phyloP scores from a whole-genome alignment of 2,113 vertebrate genomes.

The Apaloderma vittatum region DNA sequence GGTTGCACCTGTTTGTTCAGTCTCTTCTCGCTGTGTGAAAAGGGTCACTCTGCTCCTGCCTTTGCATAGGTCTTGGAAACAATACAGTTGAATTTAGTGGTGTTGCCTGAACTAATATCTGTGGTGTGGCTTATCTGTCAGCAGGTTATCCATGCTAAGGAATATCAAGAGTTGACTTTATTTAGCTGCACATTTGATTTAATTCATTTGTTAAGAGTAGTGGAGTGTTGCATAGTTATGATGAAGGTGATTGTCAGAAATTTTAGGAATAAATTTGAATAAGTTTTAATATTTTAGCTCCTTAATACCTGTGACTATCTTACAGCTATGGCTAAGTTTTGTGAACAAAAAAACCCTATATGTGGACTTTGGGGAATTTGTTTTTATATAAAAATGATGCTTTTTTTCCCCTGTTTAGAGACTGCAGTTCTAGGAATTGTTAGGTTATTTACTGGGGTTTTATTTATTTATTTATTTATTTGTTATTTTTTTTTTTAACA shows the following conservation, averaged over 20 bases:
- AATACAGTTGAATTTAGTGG: background rate
- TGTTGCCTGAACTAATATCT: background rate
- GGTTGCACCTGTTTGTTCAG: fast-evolving
- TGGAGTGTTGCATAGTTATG: background rate
- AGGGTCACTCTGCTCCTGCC: background rate
- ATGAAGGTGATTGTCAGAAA: background rate
- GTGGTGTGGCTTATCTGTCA: background rate
- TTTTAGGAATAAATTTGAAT: background rate
- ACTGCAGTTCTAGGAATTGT: background rate
- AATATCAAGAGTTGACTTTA: background rate
- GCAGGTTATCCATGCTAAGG: fast-evolving
- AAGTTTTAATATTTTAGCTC: background rate
- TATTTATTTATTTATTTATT: background rate
- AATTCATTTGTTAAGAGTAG: background rate
- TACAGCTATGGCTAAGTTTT: background rate
- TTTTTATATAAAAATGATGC: background rate
- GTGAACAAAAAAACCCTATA: background rate
- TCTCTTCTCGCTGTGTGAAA: background rate
- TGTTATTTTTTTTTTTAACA: background rate
- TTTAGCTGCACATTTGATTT: background rate
- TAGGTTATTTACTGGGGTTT: background rate
- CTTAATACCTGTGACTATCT: background rate
- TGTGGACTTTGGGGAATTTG: background rate
- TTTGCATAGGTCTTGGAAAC: background rate
- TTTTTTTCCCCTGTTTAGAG: background rate